phyloP scores from a whole-genome alignment of 1,140 invertebrate species.

The Sipha flava region DNA sequence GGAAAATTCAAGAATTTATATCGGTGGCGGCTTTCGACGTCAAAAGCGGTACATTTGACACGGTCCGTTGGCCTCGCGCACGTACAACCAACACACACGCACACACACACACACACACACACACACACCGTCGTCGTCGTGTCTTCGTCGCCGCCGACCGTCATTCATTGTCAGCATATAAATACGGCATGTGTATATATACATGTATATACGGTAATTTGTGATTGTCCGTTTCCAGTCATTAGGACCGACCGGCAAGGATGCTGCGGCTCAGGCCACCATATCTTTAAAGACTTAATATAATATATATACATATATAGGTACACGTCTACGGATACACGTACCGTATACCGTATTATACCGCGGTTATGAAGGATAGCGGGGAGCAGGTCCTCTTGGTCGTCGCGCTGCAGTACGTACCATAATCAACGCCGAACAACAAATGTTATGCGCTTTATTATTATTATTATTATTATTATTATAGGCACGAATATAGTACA shows the following conservation, averaged over 20 bases:
- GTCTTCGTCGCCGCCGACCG: background rate
- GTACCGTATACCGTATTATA: no score
- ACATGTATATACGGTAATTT: slow-evolving; percentile 12
- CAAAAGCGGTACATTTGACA: slow-evolving; percentile 13
- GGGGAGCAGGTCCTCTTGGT: no score
- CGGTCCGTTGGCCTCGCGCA: slow-evolving; percentile 3
- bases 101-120: background rate
- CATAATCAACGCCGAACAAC: no score
- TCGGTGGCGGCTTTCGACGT: slow-evolving; percentile 28
- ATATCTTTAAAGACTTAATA: background rate
- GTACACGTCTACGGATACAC: no score
- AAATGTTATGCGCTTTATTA: no score
- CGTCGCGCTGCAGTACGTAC: no score
- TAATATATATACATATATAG: background rate
- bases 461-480: no score
- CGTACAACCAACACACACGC: background rate
- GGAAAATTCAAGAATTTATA: no score
- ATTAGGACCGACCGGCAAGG: slow-evolving; percentile 26
- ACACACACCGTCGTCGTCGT: background rate
- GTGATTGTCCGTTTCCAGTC: slow-evolving; percentile 30
- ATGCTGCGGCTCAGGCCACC: background rate
- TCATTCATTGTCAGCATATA: slow-evolving; percentile 31
- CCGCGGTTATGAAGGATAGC: no score
- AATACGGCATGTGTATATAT: background rate
- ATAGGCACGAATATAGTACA: no score